Base-by-base conservation (phyloP, 1,140 invertebrate species). In the Brachystomella parvula region DNA sequence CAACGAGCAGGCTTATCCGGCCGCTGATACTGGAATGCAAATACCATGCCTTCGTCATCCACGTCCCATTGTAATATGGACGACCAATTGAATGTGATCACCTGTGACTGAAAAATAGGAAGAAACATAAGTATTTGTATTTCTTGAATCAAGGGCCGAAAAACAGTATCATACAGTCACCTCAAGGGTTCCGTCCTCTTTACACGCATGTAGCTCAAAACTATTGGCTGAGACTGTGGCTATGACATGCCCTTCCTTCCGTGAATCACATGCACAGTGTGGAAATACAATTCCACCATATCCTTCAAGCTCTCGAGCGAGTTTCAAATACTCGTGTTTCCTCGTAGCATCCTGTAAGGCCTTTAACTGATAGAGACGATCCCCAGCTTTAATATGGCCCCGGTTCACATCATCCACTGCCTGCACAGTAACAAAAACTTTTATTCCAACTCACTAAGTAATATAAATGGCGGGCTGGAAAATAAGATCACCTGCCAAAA, bases 341-440 rank as follows among this genome's bases (percentile, higher is more conserved):
- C 93, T 86, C 28, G 87, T 86, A 49, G 87, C 84, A 76, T 97
- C 93, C 77, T 96, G 93, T 35, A 97, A 81, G 24, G 93, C 92
- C 81, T 97, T 97, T 61, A 98, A 79, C 77, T 97, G 93, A 80
- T 96, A 96, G 1, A 97, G 82, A 61, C 91, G 84, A 67, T 94
- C 92, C 19, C 89, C 90, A 39, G 94, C 87, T 61, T 85, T 85
- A 68, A 96, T 89, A 76, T 92, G 88, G 56, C 94, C 92, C 70
- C 92, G 85, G 79, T 96, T 96, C 29, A 97, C 92, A 76, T 95
- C 93, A 76, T 97, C 94, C 9, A 96, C 87, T 0, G 94, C 90
- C 83, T 83, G 70, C 35, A 17, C 2, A 63, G 31, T 12, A 31
- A 57, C 17, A 15, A 28, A 33, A 21, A 61, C 56, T 57, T 60